Conservation (phyloP, 2,888 invertebrate genomes). For the Pseudolycoriella hygida region DNA sequence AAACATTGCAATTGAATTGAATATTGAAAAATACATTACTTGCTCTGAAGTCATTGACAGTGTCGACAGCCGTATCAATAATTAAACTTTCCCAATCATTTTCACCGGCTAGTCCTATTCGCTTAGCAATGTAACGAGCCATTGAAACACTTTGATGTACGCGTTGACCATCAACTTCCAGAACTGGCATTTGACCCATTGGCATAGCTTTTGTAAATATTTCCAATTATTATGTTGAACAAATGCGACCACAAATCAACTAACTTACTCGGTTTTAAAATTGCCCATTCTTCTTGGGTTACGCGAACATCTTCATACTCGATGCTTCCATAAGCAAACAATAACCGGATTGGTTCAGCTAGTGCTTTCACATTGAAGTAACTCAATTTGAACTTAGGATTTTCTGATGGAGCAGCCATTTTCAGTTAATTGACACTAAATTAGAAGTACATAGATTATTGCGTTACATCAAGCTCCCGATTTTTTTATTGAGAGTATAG, state of each 20-base stretch:
- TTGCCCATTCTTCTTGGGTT: conserved; percentile 35
- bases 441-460: too few relatives aligned
- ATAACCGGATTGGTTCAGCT: conserved; percentile 42
- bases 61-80: conserved; percentile 43
- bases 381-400: conserved; percentile 35
- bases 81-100: conserved; percentile 42
- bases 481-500: too few relatives aligned
- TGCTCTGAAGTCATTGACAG: conserved; percentile 40
- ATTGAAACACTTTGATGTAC: conserved; percentile 42
- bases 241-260: too few relatives aligned
- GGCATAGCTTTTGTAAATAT: conserved; percentile 33
- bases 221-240: not conserved
- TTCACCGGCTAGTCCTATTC: conserved; percentile 35
- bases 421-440: too few relatives aligned
- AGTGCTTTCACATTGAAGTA: conserved; percentile 44
- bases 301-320: conserved; percentile 44
- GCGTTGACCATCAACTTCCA: conserved; percentile 42
- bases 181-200: conserved; percentile 43
- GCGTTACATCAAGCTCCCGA: too few relatives aligned
- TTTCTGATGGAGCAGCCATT: conserved; percentile 4
- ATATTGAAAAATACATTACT: too few relatives aligned
- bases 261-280: conserved; percentile 35
- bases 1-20: too few relatives aligned
- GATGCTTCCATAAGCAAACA: conserved; percentile 39
- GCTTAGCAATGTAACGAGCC: conserved; percentile 40